These are phyloP conservation scores for Pipistrellus kuhlii DNA, from an alignment of 2,797 vertebrate genomes.

Conservation along the genomic window DNA sequence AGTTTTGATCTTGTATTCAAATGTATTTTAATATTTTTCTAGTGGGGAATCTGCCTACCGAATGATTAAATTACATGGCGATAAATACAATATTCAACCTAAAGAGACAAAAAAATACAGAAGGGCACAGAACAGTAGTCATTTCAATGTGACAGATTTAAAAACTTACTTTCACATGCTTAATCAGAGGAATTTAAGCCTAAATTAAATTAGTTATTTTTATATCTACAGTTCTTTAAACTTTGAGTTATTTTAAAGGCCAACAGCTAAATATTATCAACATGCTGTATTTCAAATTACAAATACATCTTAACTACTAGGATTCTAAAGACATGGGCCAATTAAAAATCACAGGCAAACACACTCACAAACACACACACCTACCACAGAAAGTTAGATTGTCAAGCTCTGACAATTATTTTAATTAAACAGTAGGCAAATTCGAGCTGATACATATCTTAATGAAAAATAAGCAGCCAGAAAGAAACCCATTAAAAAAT, in stretches of 20 bases:
- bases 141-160: slow-evolving; percentile 84
- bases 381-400: slow-evolving; percentile 86
- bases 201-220: slow-evolving; percentile 87
- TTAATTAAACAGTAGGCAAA: slow-evolving; percentile 87
- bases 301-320: slow-evolving; percentile 88
- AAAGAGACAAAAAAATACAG: slow-evolving; percentile 85
- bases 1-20: slow-evolving; percentile 84
- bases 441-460: slow-evolving; percentile 86
- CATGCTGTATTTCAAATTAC: slow-evolving; percentile 90
- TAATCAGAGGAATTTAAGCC: slow-evolving; percentile 85
- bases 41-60: slow-evolving; percentile 87
- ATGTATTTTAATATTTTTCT: slow-evolving; percentile 86
- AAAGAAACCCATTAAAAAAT: slow-evolving; percentile 83
- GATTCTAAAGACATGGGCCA: slow-evolving; percentile 86
- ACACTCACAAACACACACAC: slow-evolving; percentile 76
- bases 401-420: slow-evolving; percentile 88
- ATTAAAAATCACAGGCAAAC: slow-evolving; percentile 83
- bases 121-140: slow-evolving; percentile 88
- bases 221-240: slow-evolving; percentile 85
- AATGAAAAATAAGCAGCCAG: slow-evolving; percentile 78
- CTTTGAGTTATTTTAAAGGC: slow-evolving; percentile 86
- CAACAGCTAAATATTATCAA: slow-evolving; percentile 88
- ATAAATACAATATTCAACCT: slow-evolving; percentile 86
- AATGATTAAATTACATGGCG: slow-evolving; percentile 85
- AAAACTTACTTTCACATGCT: slow-evolving; percentile 86